A percentile compares a stretch with the other conserved stretches of the same genome.
These are phyloP conservation scores for Tholera decimalis DNA, from an alignment of 2,888 invertebrate species.

Conservation along the genomic window DNA sequence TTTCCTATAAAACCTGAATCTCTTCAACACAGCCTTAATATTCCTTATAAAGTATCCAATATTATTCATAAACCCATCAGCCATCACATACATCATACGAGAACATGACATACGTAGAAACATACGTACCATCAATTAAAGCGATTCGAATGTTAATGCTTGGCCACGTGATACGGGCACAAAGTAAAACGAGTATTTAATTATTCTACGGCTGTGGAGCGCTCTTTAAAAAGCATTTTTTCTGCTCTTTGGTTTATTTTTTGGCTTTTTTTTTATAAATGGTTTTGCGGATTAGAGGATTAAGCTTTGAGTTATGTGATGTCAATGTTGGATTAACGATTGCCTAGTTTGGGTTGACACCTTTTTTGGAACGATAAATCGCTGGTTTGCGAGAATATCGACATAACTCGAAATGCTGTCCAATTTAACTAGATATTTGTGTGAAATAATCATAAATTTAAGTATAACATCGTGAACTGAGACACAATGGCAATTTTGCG, in stretches of 20 bases:
- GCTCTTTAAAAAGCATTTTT: slow-evolving; percentile 11
- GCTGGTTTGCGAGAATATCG: too few species aligned
- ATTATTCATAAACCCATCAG: slow-evolving; percentile 37
- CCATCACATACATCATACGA: background rate
- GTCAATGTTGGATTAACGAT: background rate
- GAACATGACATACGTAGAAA: slow-evolving; percentile 4
- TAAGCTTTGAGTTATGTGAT: slow-evolving; percentile 7
- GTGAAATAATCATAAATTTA: too few species aligned
- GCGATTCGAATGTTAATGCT: slow-evolving; percentile 32
- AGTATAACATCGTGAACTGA: too few species aligned
- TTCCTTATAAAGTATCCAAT: background rate
- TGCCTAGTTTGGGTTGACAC: background rate
- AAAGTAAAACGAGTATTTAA: slow-evolving; percentile 38
- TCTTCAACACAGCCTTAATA: background rate
- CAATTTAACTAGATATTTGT: too few species aligned
- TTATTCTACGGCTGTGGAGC: slow-evolving; percentile 21
- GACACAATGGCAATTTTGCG: too few species aligned
- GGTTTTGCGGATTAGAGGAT: background rate
- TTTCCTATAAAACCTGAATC: background rate
- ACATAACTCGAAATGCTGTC: too few species aligned
- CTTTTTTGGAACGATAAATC: background rate
- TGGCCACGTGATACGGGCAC: slow-evolving; percentile 5
- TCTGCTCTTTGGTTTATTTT: slow-evolving; percentile 2
- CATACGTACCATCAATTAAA: too few species aligned
- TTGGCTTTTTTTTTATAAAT: slow-evolving; percentile 1